phyloP scores from a whole-genome alignment of 2,888 invertebrate species.

The Troides oblongomaculatus region DNA sequence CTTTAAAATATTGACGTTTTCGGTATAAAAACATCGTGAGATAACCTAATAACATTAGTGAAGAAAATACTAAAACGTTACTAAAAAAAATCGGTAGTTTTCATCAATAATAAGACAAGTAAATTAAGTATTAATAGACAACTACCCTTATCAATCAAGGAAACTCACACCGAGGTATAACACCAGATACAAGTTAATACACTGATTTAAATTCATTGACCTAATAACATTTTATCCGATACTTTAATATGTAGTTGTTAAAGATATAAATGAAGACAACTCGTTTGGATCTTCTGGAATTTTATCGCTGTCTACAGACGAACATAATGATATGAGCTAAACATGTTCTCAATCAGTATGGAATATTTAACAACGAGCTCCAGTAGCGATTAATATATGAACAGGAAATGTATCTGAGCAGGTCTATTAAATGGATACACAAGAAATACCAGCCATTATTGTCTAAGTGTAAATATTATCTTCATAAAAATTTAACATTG shows the following conservation, averaged over 20 bases:
- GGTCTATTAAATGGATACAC: not conserved
- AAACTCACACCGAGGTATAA: no score
- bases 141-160: no score
- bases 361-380: not conserved
- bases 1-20: no score
- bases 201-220: not conserved
- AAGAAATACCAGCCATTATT: conserved; percentile 6
- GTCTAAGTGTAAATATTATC: conserved; percentile 1
- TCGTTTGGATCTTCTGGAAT: not conserved
- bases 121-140: no score
- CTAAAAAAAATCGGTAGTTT: no score
- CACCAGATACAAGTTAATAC: no score
- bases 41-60: no score
- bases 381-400: not conserved
- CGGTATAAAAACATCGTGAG: no score
- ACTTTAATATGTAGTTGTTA: not conserved
- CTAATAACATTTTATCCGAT: not conserved
- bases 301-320: not conserved
- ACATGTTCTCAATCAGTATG: not conserved
- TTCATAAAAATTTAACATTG: not conserved
- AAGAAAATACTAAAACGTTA: no score
- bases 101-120: no score
- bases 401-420: not conserved
- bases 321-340: not conserved
- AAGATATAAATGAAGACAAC: not conserved